Base-by-base conservation (phyloP, 2,113 vertebrate genomes). In the Dipodomys stephensi region DNA sequence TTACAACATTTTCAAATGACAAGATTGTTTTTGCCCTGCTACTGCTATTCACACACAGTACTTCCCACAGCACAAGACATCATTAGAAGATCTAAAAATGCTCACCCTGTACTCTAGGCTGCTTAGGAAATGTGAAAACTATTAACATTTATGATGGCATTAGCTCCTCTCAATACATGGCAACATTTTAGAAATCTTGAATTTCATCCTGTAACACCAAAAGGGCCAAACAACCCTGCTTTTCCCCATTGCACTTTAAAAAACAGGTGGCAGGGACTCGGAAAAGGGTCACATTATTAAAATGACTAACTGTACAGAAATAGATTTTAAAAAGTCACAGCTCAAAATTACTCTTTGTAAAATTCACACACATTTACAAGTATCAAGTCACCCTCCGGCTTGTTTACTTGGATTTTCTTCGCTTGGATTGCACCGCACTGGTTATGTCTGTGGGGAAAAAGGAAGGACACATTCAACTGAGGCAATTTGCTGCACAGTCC, bases 391-490 rank as follows among this genome's bases (percentile, higher is more conserved):
- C 97, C 90, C 1, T 98, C 97, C 98, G 98, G 98, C 97, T 97
- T 97, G 94, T 98, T 98, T 97, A 99, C 99, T 99, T 99, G 96
- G 99, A 99, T 98, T 99, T 99, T 99, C 99, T 99, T 99, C 99
- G 97, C 98, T 99, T 99, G 96, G 99, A 99, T 98, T 99, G 99
- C 94, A 99, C 99, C 87, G 98, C 99, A 97, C 99, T 99, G 91
- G 99, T 98, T 98, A 98, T 98, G 97, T 99, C 99, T 99, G 98
- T 95, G 93, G 98, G 94, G 96, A 94, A 97, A 96, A 96, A 98
- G 93, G 71, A n/a, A 87, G 83, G 78, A 93, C 25, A 93, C 15
- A 35, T 72, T 96, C 74, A 97, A 65, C 20, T 49, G 73, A 89
- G n/a, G 32, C 20, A 89, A 57, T 57, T 3, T 13, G 15, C 53